Base-by-base conservation (phyloP, 2,113 vertebrate species). In the Varanus komodoensis region DNA sequence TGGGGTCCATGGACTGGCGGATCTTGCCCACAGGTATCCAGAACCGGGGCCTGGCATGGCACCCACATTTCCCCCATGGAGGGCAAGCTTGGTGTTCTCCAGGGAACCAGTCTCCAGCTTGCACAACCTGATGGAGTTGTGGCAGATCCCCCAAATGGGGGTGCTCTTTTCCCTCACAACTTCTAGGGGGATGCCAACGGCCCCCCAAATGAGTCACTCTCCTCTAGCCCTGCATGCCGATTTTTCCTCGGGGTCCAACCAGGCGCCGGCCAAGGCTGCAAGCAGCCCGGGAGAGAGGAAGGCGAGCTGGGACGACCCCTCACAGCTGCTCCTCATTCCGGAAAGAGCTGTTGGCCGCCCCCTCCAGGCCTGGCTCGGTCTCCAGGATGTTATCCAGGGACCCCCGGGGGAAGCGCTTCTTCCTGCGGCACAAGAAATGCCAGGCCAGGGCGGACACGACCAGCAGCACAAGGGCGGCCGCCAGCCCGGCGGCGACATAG, bases 381-480 rank as follows among this genome's bases (percentile, higher is more conserved):
- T 87, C 77, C 19, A 87, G 29, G 75, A 87, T 87, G 77, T 87
- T 87, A 21, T 87, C 75, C 61, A 64, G 17, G 4, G 86, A 87
- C 3, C 86, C 86, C 1, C 44, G 86, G 75, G 48, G 61, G 9
- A 50, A 0, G 21, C 17, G 14, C 21, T 80, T 80, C 77, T 4
- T 87, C 61, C 5, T 67, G 0, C 94, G 92, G 61, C 91, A 85
- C n/a, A 69, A 95, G 84, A 96, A 94, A 67, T 93, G 95, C 94
- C 93, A 96, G 3, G 90, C 71, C 61, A 96, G 54, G 74, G 90
- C 89, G 0, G 78, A 83, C 23, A 90, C 87, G 61, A 93, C 91
- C 27, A 96, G 29, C 38, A 95, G 67, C 4, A 74, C 89, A 73
- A 95, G 68, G 4, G 82, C 71, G 0, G 77, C 85, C 19, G 94